Evolutionary conservation across 2,888 invertebrate species (phyloP), one percentile per base, ranked within the genome.

Genomic region (Eupithecia inturbata): DNA sequence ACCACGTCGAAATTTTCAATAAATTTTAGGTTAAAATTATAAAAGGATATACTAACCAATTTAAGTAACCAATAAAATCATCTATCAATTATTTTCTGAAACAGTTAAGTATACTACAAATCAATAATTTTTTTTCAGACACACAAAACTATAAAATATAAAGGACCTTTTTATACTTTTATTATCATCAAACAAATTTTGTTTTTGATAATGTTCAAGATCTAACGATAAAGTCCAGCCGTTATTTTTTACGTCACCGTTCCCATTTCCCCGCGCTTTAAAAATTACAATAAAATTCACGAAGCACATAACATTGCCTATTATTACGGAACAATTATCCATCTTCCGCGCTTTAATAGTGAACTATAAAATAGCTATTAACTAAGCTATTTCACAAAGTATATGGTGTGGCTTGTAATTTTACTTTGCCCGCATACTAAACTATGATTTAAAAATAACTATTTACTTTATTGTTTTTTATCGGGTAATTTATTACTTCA

Each of bases 351-450:
- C 70, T 78, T 80, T 82, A 86, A 86, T 87, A 85, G 82, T 85
- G 82, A 87, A 84, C 83, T 84, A 83, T 85, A 86, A 86, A 86
- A 85, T 83, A 75, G 82, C 82, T 85, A 87, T 86, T 87, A 87
- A 79, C 77, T 71, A 75, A 79, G 83, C 80, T 75, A 83, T 87
- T 85, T 81, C 79, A 81, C 78, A 78, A 77, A 79, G 80, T 82
- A 81, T 77, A 83, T 75, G 80, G 78, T 80, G 80, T 74, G 71
- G 79, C 76, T 75, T 79, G 84, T 82, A 80, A 82, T 83, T 85
- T 79, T 64, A 82, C 79, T 74, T 80, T 75, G 73, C 80, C 60
- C 76, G 76, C 68, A 78, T 75, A 79, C 79, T 71, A 68, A 77
- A 76, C 74, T 63, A n/a, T 22, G 63, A 72, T 75, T 77, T 75